Base-by-base conservation (phyloP, 2,113 vertebrate species). In the Corythaeola cristata region DNA sequence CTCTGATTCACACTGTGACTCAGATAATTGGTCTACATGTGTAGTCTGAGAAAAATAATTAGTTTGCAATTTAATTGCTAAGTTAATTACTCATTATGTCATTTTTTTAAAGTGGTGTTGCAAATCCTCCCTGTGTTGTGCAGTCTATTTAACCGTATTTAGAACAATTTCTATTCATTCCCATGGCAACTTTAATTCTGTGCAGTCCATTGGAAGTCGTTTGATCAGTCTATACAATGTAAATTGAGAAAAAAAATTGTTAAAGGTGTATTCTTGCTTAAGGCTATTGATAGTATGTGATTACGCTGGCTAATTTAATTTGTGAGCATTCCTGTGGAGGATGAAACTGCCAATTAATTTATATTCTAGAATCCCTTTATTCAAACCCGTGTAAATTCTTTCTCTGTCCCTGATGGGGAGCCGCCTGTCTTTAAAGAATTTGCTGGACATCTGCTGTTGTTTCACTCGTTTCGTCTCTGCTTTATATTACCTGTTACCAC, bases 11-110 rank as follows among this genome's bases (percentile, higher is more conserved):
- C 41, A 4, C 14, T 56, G 37, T 92, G 59, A 93, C 72, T 92
- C 76, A 84, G 55, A 55, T 90, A 84, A 74, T 93, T 93, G 44
- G 12, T 89, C 66, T 94, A 26, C 18, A 2, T 32, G 45, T 80
- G 26, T 66, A 92, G n/a, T 75, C 86, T 71, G 72, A 90, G 86
- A 74, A 83, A 60, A 94, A 84, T 3, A 92, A 90, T 94, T 83
- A 77, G 37, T 88, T 84, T 59, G 39, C 0, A 0, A 30, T 92
- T 71, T 78, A 94, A 80, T 88, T 90, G 45, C 67, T 63, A 3
- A 71, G 11, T 92, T 95, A 94, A 95, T 95, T 95, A 94, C 44
- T 90, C 64, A 84, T 92, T 11, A 53, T 77, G 14, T 64, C 62
- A n/a, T 95, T 69, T 84, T 66, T 80, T 81, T 74, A 35, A 66